Conservation (phyloP, 2,113 vertebrate genomes). For the Columba livia region DNA sequence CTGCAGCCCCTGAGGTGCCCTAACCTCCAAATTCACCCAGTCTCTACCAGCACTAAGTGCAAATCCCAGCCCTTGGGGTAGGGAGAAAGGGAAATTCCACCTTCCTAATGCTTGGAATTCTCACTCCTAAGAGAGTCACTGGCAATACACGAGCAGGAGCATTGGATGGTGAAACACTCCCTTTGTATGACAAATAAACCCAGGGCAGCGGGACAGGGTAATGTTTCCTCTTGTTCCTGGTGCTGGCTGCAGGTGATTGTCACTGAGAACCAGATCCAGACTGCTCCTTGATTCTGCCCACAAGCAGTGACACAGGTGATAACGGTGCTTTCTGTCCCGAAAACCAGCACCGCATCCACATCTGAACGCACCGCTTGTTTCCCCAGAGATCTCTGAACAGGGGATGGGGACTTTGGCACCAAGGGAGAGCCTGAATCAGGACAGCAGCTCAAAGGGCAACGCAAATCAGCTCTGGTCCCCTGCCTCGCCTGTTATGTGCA, state of each 20-base stretch:
- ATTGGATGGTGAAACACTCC: neutral
- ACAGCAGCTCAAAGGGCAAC: neutral
- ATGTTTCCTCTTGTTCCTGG: neutral
- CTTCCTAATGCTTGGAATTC: neutral
- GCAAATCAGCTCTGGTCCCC: neutral
- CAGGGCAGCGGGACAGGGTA: accelerated
- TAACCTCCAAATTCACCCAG: neutral
- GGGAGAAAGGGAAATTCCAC: neutral
- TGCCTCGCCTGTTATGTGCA: neutral
- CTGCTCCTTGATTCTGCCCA: neutral
- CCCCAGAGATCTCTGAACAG: neutral
- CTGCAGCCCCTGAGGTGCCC: neutral
- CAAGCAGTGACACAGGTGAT: neutral
- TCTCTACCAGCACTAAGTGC: neutral
- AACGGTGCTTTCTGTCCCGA: neutral
- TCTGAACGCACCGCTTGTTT: neutral
- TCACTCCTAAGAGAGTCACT: neutral
- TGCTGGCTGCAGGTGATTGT: neutral
- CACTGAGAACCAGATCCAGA: neutral
- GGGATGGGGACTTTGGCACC: neutral
- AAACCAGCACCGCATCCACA: neutral
- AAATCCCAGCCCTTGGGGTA: neutral
- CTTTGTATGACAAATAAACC: neutral
- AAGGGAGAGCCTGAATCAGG: neutral
- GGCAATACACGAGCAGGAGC: neutral